Evolutionary conservation across 2,113 vertebrate genomes (phyloP).

Genomic region (Cinclus mexicanus): DNA sequence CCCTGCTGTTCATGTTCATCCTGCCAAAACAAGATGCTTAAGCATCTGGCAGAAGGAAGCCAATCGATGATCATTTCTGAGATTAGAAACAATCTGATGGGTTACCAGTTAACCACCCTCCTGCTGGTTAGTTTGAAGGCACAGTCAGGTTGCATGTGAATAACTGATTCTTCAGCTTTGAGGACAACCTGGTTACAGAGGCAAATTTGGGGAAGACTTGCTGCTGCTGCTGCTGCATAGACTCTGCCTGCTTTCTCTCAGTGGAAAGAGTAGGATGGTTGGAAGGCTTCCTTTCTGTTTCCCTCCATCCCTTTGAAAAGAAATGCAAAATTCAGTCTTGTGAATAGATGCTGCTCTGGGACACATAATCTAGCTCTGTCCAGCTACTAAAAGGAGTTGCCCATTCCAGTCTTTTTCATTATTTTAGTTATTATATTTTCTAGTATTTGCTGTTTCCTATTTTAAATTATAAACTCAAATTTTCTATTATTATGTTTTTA

Average conservation of each 20-base stretch:
- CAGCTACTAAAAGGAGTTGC: neutral
- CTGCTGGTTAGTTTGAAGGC: neutral
- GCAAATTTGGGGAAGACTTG: neutral
- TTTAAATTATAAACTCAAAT: neutral
- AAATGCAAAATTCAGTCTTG: neutral
- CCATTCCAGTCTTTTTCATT: neutral
- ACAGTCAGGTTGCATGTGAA: neutral
- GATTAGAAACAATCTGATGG: neutral
- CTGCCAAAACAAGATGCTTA: constrained; percentile 18
- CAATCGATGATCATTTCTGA: neutral
- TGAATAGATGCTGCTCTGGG: neutral
- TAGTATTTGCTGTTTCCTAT: neutral
- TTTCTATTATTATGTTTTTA: neutral
- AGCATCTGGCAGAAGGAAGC: neutral
- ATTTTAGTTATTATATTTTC: neutral
- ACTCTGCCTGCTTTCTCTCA: neutral
- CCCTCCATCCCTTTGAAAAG: neutral
- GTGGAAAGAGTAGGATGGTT: neutral
- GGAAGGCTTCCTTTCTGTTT: neutral
- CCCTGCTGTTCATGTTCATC: neutral
- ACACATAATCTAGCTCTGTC: neutral
- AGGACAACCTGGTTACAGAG: neutral
- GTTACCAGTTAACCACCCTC: neutral
- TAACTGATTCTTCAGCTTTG: neutral
- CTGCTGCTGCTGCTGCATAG: neutral